A percentile compares a stretch with the other conserved stretches of the same genome.
phyloP scores from a whole-genome alignment of 2,113 vertebrate species.

The Equus przewalskii region DNA sequence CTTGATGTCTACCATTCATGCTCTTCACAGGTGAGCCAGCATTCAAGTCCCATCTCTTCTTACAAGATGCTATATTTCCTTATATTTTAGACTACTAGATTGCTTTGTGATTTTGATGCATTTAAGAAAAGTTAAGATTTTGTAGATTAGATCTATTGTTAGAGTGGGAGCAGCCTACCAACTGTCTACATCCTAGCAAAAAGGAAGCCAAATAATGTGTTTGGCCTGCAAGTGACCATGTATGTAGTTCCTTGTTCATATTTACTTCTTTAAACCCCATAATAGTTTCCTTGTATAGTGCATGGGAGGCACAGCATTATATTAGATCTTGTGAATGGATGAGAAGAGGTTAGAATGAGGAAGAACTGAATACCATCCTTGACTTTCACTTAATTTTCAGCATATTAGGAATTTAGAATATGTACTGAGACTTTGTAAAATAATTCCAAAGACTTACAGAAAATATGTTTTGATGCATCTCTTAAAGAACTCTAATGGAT shows the following conservation, averaged over 20 bases:
- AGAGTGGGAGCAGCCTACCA: neutral
- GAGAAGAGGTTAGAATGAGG: neutral
- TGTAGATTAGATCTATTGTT: constrained; percentile 34
- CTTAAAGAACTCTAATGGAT: neutral
- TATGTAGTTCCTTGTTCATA: neutral
- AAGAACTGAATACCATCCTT: neutral
- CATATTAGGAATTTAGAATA: neutral
- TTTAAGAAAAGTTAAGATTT: neutral
- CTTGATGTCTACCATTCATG: neutral
- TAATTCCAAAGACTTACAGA: neutral
- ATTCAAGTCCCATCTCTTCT: neutral
- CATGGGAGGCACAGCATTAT: neutral
- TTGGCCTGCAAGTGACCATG: neutral
- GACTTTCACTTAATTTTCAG: neutral
- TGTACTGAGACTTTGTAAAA: neutral
- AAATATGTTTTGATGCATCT: neutral
- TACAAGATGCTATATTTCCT: neutral
- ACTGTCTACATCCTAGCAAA: neutral
- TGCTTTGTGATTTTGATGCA: neutral
- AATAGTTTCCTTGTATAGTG: neutral
- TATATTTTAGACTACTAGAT: neutral
- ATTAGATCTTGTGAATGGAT: constrained; percentile 9
- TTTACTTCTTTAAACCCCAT: neutral
- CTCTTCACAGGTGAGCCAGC: neutral
- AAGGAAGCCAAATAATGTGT: neutral